Conservation (phyloP, 2,888 invertebrate genomes). For the Erebia palarica region DNA sequence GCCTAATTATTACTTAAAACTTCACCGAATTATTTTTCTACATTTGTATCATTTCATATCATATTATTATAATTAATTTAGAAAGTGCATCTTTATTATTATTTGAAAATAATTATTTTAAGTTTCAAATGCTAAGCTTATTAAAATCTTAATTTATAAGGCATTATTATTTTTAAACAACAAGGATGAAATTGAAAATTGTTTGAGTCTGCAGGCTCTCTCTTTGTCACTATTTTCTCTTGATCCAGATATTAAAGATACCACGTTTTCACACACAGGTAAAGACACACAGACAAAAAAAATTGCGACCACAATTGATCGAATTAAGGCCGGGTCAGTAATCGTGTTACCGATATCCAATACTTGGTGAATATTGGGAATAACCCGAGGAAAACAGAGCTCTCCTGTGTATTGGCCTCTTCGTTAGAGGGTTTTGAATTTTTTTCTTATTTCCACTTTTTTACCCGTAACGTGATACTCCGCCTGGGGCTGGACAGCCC, state of each 20-base stretch:
- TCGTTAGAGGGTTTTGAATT: constrained; percentile 79
- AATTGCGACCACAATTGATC: constrained; percentile 69
- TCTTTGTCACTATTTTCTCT: no score
- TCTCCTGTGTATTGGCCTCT: constrained; percentile 74
- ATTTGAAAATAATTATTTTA: no score
- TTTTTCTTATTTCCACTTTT: constrained; percentile 65
- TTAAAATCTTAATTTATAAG: no score
- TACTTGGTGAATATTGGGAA: constrained; percentile 69
- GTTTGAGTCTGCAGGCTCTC: not conserved
- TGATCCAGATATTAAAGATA: not conserved
- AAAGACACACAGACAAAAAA: constrained; percentile 59
- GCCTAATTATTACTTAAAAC: no score
- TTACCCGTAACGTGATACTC: constrained; percentile 70
- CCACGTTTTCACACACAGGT: constrained; percentile 52
- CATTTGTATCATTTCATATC: no score
- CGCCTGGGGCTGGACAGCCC: constrained; percentile 71
- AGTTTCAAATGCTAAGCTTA: no score
- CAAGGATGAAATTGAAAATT: no score
- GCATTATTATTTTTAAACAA: no score
- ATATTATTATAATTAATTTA: no score
- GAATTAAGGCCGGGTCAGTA: constrained; percentile 80
- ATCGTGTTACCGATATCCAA: constrained; percentile 80
- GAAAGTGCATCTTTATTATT: no score
- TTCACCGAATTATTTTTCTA: no score
- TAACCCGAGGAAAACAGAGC: constrained; percentile 72